Evolutionary conservation across 2,888 invertebrate species (phyloP).

Genomic region (Dynastes grantii): DNA sequence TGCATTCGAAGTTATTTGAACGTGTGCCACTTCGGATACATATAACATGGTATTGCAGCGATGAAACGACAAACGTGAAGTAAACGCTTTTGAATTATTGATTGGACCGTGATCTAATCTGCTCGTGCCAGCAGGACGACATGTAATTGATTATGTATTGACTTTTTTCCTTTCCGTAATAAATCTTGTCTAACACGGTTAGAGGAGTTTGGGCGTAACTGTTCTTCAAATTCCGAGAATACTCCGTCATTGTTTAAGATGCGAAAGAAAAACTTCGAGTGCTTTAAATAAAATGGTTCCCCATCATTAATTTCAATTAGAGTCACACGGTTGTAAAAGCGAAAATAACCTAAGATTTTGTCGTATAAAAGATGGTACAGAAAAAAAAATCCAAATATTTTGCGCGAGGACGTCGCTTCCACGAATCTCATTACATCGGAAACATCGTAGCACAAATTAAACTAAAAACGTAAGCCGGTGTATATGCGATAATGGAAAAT

Average conservation of each 20-base stretch:
- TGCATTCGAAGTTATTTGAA: background rate
- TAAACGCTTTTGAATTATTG: constrained; percentile 41
- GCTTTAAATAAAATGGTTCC: constrained; percentile 32
- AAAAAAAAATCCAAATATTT: constrained; percentile 8
- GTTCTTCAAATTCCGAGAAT: constrained; percentile 41
- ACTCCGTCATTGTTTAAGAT: constrained; percentile 42
- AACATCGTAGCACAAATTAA: background rate
- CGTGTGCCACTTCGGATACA: constrained; percentile 10
- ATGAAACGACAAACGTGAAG: constrained; percentile 16
- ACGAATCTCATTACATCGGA: background rate
- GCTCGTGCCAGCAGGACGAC: constrained; percentile 27
- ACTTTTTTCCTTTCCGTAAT: constrained; percentile 39
- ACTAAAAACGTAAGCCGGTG: background rate
- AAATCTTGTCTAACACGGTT: constrained; percentile 45
- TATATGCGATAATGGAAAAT: constrained; percentile 17
- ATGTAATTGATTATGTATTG: constrained; percentile 46
- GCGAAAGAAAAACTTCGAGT: constrained; percentile 29
- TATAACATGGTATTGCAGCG: constrained; percentile 1
- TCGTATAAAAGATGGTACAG: background rate
- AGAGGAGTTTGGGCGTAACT: constrained; percentile 44
- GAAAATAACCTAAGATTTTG: constrained; percentile 18
- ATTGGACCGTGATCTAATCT: constrained; percentile 40
- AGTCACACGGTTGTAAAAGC: constrained; percentile 39
- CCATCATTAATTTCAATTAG: constrained; percentile 44
- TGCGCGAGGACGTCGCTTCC: background rate